Evolutionary conservation across 2,113 vertebrate genomes (phyloP).

Genomic region (Calyptomena viridis): DNA sequence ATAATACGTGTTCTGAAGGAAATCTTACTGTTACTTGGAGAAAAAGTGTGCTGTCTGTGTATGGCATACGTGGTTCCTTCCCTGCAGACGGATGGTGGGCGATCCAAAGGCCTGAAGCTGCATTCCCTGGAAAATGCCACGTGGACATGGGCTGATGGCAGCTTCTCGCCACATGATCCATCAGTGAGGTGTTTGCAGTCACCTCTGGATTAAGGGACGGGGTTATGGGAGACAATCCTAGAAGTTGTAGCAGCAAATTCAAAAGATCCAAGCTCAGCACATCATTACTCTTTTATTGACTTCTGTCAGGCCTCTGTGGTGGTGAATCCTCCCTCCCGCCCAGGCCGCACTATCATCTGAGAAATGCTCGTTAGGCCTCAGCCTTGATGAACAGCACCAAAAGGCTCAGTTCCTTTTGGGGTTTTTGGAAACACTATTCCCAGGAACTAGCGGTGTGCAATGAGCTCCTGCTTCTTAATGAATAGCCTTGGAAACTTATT

Average conservation of each 20-base stretch:
- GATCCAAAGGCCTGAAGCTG: neutral
- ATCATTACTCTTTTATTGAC: neutral
- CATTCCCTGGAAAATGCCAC: neutral
- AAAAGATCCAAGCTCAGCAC: neutral
- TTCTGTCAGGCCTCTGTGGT: neutral
- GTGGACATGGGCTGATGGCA: accelerated
- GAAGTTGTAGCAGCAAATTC: neutral
- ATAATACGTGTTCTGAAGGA: accelerated
- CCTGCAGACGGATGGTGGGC: neutral
- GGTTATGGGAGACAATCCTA: accelerated
- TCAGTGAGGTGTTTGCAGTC: neutral
- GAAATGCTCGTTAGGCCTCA: neutral
- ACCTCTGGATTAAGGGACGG: neutral
- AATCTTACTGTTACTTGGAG: neutral
- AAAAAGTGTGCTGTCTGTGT: neutral
- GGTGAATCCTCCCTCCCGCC: neutral
- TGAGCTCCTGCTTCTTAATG: neutral
- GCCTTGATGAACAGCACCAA: neutral
- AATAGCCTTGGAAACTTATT: neutral
- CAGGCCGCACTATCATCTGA: neutral
- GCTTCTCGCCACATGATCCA: neutral
- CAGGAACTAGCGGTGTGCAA: neutral
- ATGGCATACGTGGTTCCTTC: accelerated
- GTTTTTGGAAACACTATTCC: neutral
- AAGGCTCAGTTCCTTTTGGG: neutral